A percentile compares a stretch with the other conserved stretches of the same genome.
Conservation (phyloP, 2,113 vertebrate species). For the Corythornis cristatus region DNA sequence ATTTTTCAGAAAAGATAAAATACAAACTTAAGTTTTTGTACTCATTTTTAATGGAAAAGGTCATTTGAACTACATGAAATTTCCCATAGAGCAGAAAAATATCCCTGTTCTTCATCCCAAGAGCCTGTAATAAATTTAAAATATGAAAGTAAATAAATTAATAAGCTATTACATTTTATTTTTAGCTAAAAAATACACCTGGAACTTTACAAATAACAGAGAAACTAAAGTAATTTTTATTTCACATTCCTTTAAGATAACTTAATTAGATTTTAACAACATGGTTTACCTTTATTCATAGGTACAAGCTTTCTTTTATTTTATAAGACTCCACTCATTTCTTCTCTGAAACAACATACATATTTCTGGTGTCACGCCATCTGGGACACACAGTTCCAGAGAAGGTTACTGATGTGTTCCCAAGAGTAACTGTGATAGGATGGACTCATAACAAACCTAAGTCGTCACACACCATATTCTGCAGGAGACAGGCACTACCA, state of each 20-base stretch:
- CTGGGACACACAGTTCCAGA: too few species aligned
- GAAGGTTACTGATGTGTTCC: neutral
- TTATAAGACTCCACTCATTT: neutral
- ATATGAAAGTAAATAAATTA: neutral
- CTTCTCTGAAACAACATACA: neutral
- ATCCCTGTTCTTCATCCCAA: neutral
- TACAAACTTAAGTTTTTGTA: neutral
- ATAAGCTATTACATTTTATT: neutral
- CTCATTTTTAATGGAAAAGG: neutral
- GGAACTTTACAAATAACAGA: neutral
- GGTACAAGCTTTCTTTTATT: neutral
- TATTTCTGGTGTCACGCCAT: neutral
- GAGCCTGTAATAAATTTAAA: neutral
- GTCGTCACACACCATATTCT: too few species aligned
- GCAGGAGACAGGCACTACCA: neutral
- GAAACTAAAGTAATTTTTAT: neutral
- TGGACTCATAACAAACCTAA: neutral
- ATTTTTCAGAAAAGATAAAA: neutral
- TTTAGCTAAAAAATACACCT: neutral
- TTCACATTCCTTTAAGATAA: neutral
- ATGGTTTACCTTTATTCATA: neutral
- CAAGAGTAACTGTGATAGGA: neutral
- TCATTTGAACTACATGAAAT: neutral
- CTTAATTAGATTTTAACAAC: neutral
- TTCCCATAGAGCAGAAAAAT: neutral